Evolutionary conservation across 2,797 vertebrate species (phyloP).

Genomic region (Typhlichthys eigenmanni): DNA sequence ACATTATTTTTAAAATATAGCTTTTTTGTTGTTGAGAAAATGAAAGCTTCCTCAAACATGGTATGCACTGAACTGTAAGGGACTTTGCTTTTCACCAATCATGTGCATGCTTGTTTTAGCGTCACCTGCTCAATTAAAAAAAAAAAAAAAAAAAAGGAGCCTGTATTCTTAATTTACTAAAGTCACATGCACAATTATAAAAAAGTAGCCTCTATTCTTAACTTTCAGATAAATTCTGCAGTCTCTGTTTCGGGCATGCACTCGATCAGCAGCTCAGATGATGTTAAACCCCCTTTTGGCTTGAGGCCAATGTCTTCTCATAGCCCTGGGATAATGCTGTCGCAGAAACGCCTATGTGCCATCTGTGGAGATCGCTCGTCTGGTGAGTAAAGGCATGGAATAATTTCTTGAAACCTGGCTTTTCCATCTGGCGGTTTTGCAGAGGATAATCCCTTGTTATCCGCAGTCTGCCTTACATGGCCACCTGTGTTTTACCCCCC

Average conservation of each 20-base stretch:
- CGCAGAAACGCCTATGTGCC: conserved; percentile 94
- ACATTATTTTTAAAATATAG: too few relatives aligned
- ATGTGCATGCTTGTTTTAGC: background rate
- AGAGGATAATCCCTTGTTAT: conserved; percentile 5
- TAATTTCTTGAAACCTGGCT: conserved; percentile 12
- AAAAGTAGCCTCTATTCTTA: background rate
- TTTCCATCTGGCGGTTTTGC: conserved; percentile 3
- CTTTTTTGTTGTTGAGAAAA: background rate
- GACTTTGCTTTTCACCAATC: background rate
- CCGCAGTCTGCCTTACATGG: background rate
- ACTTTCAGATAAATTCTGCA: conserved; percentile 87
- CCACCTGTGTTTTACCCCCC: conserved; percentile 1
- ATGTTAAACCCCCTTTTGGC: conserved; percentile 94
- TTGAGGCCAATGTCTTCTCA: conserved; percentile 82
- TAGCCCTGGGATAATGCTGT: conserved; percentile 80
- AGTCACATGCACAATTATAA: background rate
- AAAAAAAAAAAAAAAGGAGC: background rate
- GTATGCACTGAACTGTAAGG: background rate
- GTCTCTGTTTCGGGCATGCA: conserved; percentile 85
- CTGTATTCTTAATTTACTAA: conserved; percentile 11
- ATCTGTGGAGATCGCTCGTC: conserved; percentile 98
- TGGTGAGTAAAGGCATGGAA: conserved; percentile 75
- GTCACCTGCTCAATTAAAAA: background rate
- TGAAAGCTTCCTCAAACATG: background rate
- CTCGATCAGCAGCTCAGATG: conserved; percentile 95